Evolutionary conservation across 2,888 invertebrate genomes (phyloP), one percentile per base, ranked within the genome.

Genomic region (Lathronympha strigana): DNA sequence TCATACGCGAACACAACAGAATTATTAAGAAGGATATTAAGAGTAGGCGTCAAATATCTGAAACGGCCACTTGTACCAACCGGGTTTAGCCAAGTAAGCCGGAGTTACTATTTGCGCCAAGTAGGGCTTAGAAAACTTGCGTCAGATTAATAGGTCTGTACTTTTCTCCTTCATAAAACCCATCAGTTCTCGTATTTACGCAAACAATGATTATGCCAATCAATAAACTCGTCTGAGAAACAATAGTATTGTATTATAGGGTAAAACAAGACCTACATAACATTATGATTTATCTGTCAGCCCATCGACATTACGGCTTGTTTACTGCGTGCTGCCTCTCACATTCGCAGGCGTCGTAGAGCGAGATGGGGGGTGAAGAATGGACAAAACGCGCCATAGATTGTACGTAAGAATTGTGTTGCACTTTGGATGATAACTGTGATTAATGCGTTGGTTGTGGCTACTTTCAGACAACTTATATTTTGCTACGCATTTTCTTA

Each of bases 261-360:
- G n/a, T 53, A 47, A 36, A 33, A 33, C 45, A 38, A 58, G 57
- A 43, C 58, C 33, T 47, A 57, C 57, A 54, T 55, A 49, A 63
- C 55, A 45, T 53, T 60, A 66, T 60, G 64, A 64, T 53, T 66
- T 66, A 66, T 60, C 60, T 53, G 53, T 60, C 60, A 53, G 53
- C 45, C 60, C 45, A 66, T 66, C 64, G 60, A 43, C 51, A 58
- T 45, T 33, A 60, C 8, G 43, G 3, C 49, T 38, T 43, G 50
- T 57, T 63, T 57, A 43, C 50, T 51, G 25, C 40, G 19, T 23
- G 19, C 19, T 47, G 6, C 25, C 11, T 38, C 45, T 60, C 47
- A n/a, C 38, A 53, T 28, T 53, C 19, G 53, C 53, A 47, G 11
- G 11, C 13, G 55, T 19, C 19, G n/a, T 21, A 47, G 25, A 60